phyloP scores from a whole-genome alignment of 2,888 invertebrate genomes.

The Rhodophaea formosa region DNA sequence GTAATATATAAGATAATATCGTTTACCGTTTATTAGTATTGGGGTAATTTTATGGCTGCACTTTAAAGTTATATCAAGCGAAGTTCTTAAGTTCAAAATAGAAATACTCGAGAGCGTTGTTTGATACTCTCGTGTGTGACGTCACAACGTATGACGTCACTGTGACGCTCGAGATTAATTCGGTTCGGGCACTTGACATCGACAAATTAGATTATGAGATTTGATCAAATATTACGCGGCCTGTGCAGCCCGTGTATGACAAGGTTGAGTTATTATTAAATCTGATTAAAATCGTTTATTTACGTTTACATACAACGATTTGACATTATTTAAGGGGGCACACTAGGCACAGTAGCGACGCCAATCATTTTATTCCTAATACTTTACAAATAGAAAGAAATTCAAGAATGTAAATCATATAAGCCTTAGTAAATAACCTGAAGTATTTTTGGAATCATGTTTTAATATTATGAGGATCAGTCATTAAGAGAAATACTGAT shows the following conservation, averaged over 20 bases:
- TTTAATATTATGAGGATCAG: too few species aligned
- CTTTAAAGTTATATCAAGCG: background rate
- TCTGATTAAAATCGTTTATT: background rate
- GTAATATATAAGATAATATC: too few species aligned
- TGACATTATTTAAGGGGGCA: too few species aligned
- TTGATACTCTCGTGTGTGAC: background rate
- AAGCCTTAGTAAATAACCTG: too few species aligned
- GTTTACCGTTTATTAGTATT: too few species aligned
- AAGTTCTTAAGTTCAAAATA: background rate
- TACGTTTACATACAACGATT: background rate
- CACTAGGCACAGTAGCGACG: too few species aligned
- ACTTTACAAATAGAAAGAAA: too few species aligned
- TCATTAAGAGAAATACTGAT: too few species aligned
- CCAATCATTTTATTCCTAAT: too few species aligned
- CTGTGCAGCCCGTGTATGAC: background rate
- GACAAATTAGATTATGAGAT: conserved; percentile 10
- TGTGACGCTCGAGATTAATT: background rate
- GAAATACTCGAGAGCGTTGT: background rate
- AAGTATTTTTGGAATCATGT: too few species aligned
- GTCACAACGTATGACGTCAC: background rate
- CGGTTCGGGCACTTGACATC: background rate
- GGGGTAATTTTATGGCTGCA: background rate
- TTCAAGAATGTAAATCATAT: too few species aligned
- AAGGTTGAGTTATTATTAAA: background rate
- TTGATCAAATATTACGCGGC: background rate